Evolutionary conservation across 2,888 invertebrate species (phyloP), one percentile per base, ranked within the genome.

Genomic region (Germaria angustata): DNA sequence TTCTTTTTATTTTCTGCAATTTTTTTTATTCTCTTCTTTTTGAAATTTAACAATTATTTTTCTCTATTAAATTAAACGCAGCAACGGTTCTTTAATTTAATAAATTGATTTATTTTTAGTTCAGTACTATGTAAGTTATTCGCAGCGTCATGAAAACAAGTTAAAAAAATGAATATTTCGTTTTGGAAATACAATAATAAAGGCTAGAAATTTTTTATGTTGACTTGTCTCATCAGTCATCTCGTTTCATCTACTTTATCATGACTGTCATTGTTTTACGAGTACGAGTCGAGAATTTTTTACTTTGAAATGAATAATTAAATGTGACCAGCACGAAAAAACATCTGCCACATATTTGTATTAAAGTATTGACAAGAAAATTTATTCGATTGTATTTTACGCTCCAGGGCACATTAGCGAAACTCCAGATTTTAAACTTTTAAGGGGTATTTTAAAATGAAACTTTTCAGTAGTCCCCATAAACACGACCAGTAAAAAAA

Each of bases 171-270:
- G n/a, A n/a, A 41, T 9, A 5, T 46, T 2, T 28, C 17, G 32
- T 49, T 36, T 46, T 66, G 57, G 22, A 46, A 46, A 46, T 66
- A n/a, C n/a, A n/a, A n/a, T 13, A n/a, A 61, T 34, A 53, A 55
- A 24, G 53, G 20, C 36, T 36, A 24, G 63, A 44, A 5, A 39
- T 7, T 63, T 80, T 68, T 46, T 36, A 69, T 75, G 75, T 63
- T 57, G 63, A 69, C 49, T 75, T 80, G 75, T 80, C 80, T 69
- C 75, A 75, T 80, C 80, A 80, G 55, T 57, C 57, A 75, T 46
- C 59, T 39, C 24, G 61, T 72, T 61, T 59, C 51, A 65, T 69
- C 65, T 39, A 66, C 72, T 80, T 66, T 66, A 80, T 75, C 80
- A 75, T 75, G 55, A 69, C 63, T 63, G 41, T 69, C 39, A 61